These are phyloP conservation scores for Coelopa frigida DNA, from an alignment of 1,140 invertebrate species.

Conservation along the genomic window DNA sequence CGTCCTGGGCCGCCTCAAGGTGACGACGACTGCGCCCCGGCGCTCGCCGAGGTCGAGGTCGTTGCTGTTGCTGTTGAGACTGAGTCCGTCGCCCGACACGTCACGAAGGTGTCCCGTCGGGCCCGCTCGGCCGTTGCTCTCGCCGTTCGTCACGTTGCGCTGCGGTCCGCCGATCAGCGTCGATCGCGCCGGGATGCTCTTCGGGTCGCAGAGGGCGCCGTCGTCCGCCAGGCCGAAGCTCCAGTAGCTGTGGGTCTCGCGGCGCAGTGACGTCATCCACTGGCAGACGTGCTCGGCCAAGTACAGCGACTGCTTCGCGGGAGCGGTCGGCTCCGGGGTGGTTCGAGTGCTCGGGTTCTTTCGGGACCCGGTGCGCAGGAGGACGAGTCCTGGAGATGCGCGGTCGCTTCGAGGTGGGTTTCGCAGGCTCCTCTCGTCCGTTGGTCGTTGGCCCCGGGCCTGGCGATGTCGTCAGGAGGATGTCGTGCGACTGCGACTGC, in stretches of 20 bases:
- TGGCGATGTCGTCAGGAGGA: no score
- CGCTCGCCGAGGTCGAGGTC: no score
- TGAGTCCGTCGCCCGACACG: no score
- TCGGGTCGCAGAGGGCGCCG: slow-evolving; percentile 17
- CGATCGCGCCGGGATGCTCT: slow-evolving; percentile 31
- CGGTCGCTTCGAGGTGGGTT: neutral
- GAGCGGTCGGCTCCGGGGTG: neutral
- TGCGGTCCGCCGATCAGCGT: no score
- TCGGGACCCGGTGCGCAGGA: neutral
- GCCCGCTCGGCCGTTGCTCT: no score
- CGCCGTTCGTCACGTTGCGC: no score
- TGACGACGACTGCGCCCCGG: no score
- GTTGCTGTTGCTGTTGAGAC: no score
- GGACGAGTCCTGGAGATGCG: slow-evolving; percentile 3
- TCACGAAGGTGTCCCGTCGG: no score
- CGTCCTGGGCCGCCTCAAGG: no score
- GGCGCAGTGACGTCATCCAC: slow-evolving; percentile 32
- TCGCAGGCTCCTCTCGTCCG: neutral
- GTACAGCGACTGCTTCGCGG: slow-evolving; percentile 14
- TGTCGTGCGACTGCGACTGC: neutral
- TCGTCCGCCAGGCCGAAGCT: slow-evolving; percentile 4
- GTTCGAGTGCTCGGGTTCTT: slow-evolving; percentile 12
- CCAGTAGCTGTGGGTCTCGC: slow-evolving; percentile 17
- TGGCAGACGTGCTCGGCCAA: slow-evolving; percentile 37
- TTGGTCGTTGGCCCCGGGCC: neutral